Evolutionary conservation across 2,888 invertebrate genomes (phyloP).

Genomic region (Charanyca ferruginea): DNA sequence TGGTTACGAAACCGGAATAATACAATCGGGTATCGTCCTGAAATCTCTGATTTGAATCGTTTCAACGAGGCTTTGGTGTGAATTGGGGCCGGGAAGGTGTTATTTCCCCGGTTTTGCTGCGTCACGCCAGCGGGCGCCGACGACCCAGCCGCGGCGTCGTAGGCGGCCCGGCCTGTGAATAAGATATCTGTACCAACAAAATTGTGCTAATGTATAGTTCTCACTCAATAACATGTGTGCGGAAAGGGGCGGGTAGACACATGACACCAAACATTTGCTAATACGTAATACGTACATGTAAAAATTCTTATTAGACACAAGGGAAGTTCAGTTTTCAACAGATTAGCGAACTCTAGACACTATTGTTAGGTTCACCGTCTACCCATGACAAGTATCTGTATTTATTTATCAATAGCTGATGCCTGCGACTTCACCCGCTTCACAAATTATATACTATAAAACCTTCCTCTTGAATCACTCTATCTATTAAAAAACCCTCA

Average conservation of each 20-base stretch:
- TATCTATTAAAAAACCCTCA: too few relatives aligned
- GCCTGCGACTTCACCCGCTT: too few relatives aligned
- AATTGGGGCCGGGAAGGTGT: constrained; percentile 84
- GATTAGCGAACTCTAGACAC: not conserved
- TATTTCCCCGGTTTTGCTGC: constrained; percentile 78
- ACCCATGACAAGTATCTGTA: not conserved
- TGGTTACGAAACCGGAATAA: constrained; percentile 91
- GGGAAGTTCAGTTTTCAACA: not conserved
- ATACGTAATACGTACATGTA: not conserved
- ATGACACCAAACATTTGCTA: constrained; percentile 35
- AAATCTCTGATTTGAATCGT: constrained; percentile 91
- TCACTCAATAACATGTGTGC: constrained; percentile 47
- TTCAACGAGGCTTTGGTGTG: constrained; percentile 86
- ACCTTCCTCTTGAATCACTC: too few relatives aligned
- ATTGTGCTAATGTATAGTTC: constrained; percentile 56
- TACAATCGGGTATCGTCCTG: constrained; percentile 90
- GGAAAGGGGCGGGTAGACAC: constrained; percentile 29
- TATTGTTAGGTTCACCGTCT: not conserved
- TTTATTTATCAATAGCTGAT: not conserved
- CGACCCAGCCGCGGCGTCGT: constrained; percentile 33
- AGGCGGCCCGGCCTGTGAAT: constrained; percentile 53
- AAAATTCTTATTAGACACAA: not conserved
- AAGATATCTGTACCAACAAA: constrained; percentile 65
- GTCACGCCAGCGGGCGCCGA: constrained; percentile 73
- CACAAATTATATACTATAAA: too few relatives aligned